Evolutionary conservation across 1,140 invertebrate genomes (phyloP).

Genomic region (Lasaia peninsularis): DNA sequence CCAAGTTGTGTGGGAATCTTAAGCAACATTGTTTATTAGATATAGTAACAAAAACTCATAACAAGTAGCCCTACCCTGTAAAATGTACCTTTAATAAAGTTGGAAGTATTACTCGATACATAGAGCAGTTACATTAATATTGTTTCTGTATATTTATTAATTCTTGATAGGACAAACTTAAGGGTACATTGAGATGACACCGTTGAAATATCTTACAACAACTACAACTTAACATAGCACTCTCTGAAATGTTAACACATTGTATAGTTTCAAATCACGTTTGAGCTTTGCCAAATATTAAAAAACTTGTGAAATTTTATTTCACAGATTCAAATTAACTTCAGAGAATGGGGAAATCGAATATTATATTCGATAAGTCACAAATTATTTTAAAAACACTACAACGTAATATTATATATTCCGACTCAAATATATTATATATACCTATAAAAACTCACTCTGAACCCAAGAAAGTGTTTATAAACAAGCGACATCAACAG

Average conservation of each 20-base stretch:
- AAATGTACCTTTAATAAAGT: no score
- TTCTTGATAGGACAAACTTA: no score
- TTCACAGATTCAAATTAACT: slow-evolving; percentile 42
- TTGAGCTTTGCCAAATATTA: slow-evolving; percentile 71
- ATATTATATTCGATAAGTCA: slow-evolving; percentile 32
- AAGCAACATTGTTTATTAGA: no score
- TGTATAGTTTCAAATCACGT: slow-evolving; percentile 40
- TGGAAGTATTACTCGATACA: no score
- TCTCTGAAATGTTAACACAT: slow-evolving; percentile 47
- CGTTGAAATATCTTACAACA: slow-evolving; percentile 51
- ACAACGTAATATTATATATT: slow-evolving; percentile 6
- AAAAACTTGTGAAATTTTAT: slow-evolving; percentile 65
- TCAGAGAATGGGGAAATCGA: slow-evolving; percentile 26
- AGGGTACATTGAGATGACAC: no score
- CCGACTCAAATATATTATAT: slow-evolving; percentile 2
- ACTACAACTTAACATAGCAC: slow-evolving; percentile 62
- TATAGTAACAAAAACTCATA: no score
- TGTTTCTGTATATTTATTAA: no score
- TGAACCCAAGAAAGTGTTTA: neutral
- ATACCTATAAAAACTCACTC: neutral
- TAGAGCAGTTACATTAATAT: no score
- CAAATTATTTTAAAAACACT: slow-evolving; percentile 21
- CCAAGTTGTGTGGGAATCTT: no score
- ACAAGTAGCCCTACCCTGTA: no score
- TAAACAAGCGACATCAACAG: slow-evolving; percentile 2